Percentiles rank a stretch among this genome's conserved stretches.
Evolutionary conservation across 2,113 vertebrate genomes (phyloP).

Genomic region (Semicossyphus pulcher): DNA sequence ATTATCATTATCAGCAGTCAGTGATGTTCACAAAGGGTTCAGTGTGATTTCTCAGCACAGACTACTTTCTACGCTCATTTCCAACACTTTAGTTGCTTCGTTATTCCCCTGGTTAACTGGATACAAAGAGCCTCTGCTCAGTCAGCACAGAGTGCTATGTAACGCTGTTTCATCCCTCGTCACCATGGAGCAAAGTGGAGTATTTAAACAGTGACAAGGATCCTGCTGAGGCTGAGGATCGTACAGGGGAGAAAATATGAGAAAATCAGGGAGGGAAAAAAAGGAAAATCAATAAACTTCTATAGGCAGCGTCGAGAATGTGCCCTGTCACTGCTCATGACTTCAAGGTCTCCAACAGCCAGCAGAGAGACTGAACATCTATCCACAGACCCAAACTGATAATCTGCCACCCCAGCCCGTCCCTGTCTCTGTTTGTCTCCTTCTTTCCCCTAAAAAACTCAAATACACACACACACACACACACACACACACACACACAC

Average conservation of each 20-base stretch:
- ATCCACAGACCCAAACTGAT: constrained; percentile 61
- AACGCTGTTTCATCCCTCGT: constrained; percentile 37
- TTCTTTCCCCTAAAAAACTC: background rate
- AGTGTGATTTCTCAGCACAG: constrained; percentile 20
- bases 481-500: background rate
- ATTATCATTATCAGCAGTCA: constrained; percentile 17
- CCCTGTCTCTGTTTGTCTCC: constrained; percentile 54
- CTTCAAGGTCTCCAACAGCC: constrained; percentile 62
- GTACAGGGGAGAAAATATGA: constrained; percentile 29
- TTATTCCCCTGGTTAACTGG: constrained; percentile 44
- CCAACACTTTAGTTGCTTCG: no score
- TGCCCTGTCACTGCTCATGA: constrained; percentile 50
- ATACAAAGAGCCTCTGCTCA: constrained; percentile 58
- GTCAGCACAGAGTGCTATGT: background rate
- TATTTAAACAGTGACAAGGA: constrained; percentile 15
- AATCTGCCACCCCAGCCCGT: constrained; percentile 52
- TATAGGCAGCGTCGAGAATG: constrained; percentile 60
- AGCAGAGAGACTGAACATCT: constrained; percentile 61
- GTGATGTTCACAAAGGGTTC: constrained; percentile 23
- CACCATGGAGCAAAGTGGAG: constrained; percentile 37
- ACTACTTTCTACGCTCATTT: constrained; percentile 57
- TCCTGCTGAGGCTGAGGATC: constrained; percentile 27
- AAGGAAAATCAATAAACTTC: constrained; percentile 76
- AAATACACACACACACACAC: background rate
- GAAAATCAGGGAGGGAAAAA: constrained; percentile 38